A percentile compares a stretch with the other conserved stretches of the same genome.
Conservation (phyloP, 2,888 invertebrate species). For the Apodemia duryi region DNA sequence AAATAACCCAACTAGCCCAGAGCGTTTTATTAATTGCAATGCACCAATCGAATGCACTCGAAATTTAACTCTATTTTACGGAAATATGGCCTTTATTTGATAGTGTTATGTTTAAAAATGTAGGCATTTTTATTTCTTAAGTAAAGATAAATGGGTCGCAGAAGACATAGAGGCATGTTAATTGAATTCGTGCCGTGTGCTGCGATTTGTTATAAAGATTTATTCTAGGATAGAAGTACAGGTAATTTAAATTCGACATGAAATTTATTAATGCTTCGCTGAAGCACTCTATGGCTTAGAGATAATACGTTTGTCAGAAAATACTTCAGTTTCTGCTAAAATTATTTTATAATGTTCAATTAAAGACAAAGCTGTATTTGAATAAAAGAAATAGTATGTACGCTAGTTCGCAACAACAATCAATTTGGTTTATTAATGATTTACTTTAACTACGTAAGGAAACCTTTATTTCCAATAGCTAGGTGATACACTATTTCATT, state of each 20-base stretch:
- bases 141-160: constrained; percentile 26
- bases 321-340: no score
- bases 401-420: no score
- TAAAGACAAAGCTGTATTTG: no score
- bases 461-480: no score
- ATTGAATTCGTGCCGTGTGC: constrained; percentile 28
- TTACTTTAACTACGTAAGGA: no score
- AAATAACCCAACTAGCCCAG: constrained; percentile 39
- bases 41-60: constrained; percentile 20
- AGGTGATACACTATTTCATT: no score
- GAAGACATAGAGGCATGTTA: constrained; percentile 28
- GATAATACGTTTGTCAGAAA: not conserved
- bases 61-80: constrained; percentile 2
- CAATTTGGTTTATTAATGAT: no score
- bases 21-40: constrained; percentile 44
- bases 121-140: constrained; percentile 27
- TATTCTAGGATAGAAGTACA: constrained; percentile 25
- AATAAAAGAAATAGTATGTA: no score
- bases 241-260: constrained; percentile 23
- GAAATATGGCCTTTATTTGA: constrained; percentile 20
- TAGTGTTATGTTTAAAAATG: constrained; percentile 18
- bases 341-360: no score
- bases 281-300: constrained; percentile 10
- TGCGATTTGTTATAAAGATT: constrained; percentile 28
- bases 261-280: constrained; percentile 5